Evolutionary conservation across 1,140 invertebrate species (phyloP).

Genomic region (Phortica variegata): DNA sequence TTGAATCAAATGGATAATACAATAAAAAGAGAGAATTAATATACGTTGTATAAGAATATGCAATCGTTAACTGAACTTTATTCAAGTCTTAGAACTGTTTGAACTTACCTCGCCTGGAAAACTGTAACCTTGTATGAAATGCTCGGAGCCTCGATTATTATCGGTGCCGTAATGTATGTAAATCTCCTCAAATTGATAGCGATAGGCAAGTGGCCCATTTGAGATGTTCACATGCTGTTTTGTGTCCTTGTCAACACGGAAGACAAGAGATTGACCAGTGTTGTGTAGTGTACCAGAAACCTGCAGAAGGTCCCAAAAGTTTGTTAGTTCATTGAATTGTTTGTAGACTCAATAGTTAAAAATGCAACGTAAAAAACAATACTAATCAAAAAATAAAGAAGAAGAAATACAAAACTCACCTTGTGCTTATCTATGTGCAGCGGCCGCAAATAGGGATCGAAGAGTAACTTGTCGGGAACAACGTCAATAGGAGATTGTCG

Average conservation of each 20-base stretch:
- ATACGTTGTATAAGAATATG: not conserved
- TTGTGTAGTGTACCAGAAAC: constrained; percentile 84
- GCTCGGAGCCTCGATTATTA: constrained; percentile 87
- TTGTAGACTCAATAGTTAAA: too few relatives aligned
- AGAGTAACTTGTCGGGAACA: constrained; percentile 87
- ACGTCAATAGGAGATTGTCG: constrained; percentile 95
- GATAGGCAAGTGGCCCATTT: constrained; percentile 92
- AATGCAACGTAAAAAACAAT: too few relatives aligned
- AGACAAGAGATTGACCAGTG: constrained; percentile 87
- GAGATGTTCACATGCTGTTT: constrained; percentile 88
- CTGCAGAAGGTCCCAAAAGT: too few relatives aligned
- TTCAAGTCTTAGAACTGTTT: not conserved
- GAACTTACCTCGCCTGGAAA: constrained; percentile 89
- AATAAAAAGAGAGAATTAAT: constrained; percentile 29
- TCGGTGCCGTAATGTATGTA: constrained; percentile 92
- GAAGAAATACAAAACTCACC: constrained; percentile 66
- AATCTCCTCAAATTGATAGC: constrained; percentile 91
- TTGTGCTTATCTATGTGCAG: constrained; percentile 88
- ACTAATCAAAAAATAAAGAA: too few relatives aligned
- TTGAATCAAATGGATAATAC: too few relatives aligned
- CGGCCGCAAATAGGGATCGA: constrained; percentile 87
- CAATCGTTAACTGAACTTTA: too few relatives aligned
- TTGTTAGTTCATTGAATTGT: too few relatives aligned
- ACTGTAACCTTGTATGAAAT: constrained; percentile 86
- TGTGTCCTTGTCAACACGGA: constrained; percentile 83